Conservation (phyloP, 2,113 vertebrate species). For the Brachyhypopomus occidentalis region DNA sequence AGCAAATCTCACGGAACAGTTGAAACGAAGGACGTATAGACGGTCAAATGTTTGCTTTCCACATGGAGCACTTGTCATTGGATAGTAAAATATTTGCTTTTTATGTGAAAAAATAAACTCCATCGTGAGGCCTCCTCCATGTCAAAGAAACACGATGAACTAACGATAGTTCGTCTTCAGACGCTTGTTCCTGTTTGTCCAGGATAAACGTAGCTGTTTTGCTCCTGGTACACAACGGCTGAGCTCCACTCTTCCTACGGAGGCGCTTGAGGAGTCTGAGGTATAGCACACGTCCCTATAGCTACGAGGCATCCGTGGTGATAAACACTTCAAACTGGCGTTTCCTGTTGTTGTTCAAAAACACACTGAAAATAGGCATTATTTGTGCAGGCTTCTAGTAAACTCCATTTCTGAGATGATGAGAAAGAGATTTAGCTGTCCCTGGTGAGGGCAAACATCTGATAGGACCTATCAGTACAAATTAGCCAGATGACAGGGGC, state of each 20-base stretch:
- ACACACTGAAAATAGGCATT: slow-evolving; percentile 65
- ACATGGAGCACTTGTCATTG: too few species aligned
- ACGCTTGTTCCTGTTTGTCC: not conserved
- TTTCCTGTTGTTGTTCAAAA: slow-evolving; percentile 69
- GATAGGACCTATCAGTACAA: slow-evolving; percentile 66
- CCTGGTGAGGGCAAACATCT: slow-evolving; percentile 61
- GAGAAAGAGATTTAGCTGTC: slow-evolving; percentile 62
- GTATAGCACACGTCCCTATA: not conserved
- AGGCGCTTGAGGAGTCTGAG: not conserved
- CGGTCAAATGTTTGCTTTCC: too few species aligned
- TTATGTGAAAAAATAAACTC: too few species aligned
- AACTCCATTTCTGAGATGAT: slow-evolving; percentile 68
- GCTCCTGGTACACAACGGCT: not conserved
- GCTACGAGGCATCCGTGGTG: not conserved
- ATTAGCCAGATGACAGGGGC: slow-evolving; percentile 64
- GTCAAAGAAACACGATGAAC: too few species aligned
- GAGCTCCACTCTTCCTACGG: not conserved
- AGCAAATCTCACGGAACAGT: too few species aligned
- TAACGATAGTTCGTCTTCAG: too few species aligned
- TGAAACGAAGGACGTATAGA: too few species aligned
- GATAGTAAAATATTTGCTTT: too few species aligned
- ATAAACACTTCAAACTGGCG: slow-evolving; percentile 40
- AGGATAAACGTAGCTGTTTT: not conserved
- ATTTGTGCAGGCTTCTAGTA: slow-evolving; percentile 66
- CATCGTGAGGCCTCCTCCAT: too few species aligned